These are phyloP conservation scores for Leptonema lineaticorne DNA, from an alignment of 1,140 invertebrate species.

Conservation along the genomic window DNA sequence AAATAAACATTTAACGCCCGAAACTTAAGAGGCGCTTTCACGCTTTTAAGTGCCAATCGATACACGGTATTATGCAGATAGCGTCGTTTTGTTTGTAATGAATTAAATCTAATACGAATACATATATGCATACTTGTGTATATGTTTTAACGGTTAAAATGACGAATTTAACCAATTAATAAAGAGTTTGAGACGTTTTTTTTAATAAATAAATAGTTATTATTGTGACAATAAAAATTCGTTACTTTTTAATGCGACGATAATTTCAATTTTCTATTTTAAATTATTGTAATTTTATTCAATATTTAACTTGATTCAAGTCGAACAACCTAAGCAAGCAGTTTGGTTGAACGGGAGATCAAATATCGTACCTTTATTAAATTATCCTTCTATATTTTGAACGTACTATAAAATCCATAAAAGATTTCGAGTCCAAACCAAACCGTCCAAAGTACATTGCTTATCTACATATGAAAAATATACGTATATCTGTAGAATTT, in stretches of 20 bases:
- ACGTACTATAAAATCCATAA: not conserved
- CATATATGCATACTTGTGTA: too few relatives aligned
- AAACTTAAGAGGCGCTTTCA: not conserved
- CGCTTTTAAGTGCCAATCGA: slow-evolving; percentile 7
- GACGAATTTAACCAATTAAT: too few relatives aligned
- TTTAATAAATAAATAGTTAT: too few relatives aligned
- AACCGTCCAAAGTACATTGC: not conserved
- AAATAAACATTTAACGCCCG: not conserved
- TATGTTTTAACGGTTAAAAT: too few relatives aligned
- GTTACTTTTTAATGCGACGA: too few relatives aligned
- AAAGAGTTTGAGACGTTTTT: too few relatives aligned
- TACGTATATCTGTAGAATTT: not conserved
- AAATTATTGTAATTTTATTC: too few relatives aligned
- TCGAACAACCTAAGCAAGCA: slow-evolving; percentile 1
- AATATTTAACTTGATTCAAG: too few relatives aligned
- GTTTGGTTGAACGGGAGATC: slow-evolving; percentile 11
- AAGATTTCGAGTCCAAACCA: slow-evolving; percentile 3
- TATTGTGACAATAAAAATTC: too few relatives aligned
- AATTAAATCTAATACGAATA: too few relatives aligned
- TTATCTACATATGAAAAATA: not conserved
- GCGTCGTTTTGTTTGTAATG: not conserved
- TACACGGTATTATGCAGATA: slow-evolving; percentile 2
- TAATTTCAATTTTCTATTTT: too few relatives aligned
- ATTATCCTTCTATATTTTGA: slow-evolving; percentile 21
- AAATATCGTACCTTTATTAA: slow-evolving; percentile 29